Percentiles rank a stretch among this genome's conserved stretches.
Conservation (phyloP, 2,888 invertebrate genomes). For the Nomada lathburiana region DNA sequence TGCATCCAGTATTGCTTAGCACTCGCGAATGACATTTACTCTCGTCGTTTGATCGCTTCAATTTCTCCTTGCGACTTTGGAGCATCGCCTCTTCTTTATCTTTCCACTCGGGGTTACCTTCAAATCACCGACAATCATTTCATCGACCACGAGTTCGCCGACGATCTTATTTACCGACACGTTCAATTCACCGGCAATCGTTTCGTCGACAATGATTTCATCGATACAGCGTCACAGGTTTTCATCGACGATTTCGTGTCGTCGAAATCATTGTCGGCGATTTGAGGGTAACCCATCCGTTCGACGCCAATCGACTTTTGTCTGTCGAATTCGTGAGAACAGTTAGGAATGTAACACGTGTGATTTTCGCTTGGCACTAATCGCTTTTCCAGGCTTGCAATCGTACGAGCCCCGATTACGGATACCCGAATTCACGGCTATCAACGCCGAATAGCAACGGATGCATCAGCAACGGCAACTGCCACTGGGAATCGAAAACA, state of each 20-base stretch:
- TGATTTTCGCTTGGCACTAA: constrained; percentile 79
- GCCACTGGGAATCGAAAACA: constrained; percentile 78
- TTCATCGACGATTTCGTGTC: too few species aligned
- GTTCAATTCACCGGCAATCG: too few species aligned
- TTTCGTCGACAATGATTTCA: too few species aligned
- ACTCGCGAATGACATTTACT: constrained; percentile 4
- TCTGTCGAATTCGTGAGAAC: background rate
- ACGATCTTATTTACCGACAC: too few species aligned
- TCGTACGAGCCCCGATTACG: constrained; percentile 74
- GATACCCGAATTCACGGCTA: constrained; percentile 55
- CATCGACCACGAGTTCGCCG: too few species aligned
- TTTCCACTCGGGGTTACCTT: too few species aligned
- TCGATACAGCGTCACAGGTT: too few species aligned
- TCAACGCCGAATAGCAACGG: constrained; percentile 62
- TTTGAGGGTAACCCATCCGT: too few species aligned
- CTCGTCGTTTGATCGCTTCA: background rate
- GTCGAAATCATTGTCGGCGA: too few species aligned
- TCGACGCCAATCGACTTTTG: too few species aligned
- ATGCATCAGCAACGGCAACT: constrained; percentile 67
- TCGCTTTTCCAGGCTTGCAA: constrained; percentile 81
- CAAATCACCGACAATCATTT: too few species aligned
- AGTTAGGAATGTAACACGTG: constrained; percentile 56
- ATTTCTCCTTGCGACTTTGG: background rate
- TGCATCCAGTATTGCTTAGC: constrained; percentile 51
- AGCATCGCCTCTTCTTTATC: background rate